Evolutionary conservation across 2,797 vertebrate genomes (phyloP).

Genomic region (Ptychadena robeensis): DNA sequence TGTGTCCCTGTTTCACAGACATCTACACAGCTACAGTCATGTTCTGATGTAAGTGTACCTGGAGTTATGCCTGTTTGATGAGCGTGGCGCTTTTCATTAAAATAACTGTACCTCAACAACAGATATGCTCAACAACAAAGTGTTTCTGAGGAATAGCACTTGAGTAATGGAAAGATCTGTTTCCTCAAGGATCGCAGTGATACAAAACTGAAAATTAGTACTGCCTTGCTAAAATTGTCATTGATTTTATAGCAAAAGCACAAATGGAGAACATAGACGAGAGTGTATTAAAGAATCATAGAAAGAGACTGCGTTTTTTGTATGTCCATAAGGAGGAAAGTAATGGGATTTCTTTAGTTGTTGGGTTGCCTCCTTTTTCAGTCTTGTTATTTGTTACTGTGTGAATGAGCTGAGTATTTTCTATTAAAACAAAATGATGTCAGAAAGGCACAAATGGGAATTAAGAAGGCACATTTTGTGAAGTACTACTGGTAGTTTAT

Average conservation of each 20-base stretch:
- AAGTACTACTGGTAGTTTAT: not conserved
- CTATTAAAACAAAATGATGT: slow-evolving; percentile 16
- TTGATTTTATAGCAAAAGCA: slow-evolving; percentile 1
- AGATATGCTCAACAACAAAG: not conserved
- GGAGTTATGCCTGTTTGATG: slow-evolving; percentile 81
- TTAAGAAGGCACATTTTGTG: not conserved
- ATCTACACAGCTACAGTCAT: slow-evolving; percentile 69
- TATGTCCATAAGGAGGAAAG: slow-evolving; percentile 42
- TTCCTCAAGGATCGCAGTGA: slow-evolving; percentile 17
- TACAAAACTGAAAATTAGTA: not conserved
- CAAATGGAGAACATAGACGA: not conserved
- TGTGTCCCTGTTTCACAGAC: slow-evolving; percentile 76
- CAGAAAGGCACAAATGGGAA: not conserved
- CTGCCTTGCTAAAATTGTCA: not conserved
- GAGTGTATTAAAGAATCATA: not conserved
- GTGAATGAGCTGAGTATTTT: slow-evolving; percentile 60
- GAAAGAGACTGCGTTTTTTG: slow-evolving; percentile 15
- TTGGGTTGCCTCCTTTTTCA: slow-evolving; percentile 60
- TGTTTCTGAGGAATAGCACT: not conserved
- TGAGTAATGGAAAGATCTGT: not conserved
- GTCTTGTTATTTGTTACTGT: slow-evolving; percentile 65
- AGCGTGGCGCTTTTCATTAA: not conserved
- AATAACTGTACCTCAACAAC: slow-evolving; percentile 12
- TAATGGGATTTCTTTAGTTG: slow-evolving; percentile 50
- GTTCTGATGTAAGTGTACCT: slow-evolving; percentile 65